Conservation (phyloP, 2,797 vertebrate genomes). For the Sebastes vulpes region DNA sequence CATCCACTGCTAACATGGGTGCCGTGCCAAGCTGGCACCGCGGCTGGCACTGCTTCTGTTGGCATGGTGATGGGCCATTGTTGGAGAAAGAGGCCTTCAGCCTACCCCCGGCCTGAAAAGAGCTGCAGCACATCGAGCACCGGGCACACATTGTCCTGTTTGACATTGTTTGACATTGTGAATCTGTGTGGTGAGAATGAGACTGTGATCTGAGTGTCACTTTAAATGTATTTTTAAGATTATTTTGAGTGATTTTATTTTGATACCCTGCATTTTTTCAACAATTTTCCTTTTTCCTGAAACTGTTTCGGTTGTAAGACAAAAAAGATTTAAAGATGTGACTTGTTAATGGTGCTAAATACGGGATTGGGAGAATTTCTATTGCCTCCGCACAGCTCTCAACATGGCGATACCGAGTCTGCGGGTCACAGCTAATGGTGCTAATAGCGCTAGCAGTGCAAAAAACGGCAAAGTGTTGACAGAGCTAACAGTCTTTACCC, state of each 20-base stretch:
- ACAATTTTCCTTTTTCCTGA: background rate
- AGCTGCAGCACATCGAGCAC: constrained; percentile 49
- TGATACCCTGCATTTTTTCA: background rate
- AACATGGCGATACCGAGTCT: too few species aligned
- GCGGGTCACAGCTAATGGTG: too few species aligned
- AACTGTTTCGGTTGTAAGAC: background rate
- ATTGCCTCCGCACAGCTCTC: too few species aligned
- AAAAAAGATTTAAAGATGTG: background rate
- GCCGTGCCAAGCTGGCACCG: constrained; percentile 75
- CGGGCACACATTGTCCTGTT: constrained; percentile 28
- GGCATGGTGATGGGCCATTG: constrained; percentile 77
- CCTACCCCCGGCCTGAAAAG: constrained; percentile 47
- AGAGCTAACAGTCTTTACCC: too few species aligned
- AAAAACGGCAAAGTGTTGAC: too few species aligned
- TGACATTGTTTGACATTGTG: constrained; percentile 73
- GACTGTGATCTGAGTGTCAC: constrained; percentile 1
- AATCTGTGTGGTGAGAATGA: constrained; percentile 10
- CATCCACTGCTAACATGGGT: constrained; percentile 65
- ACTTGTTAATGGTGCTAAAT: background rate
- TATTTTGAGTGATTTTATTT: background rate
- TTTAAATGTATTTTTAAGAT: background rate
- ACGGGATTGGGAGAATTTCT: too few species aligned
- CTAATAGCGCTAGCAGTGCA: too few species aligned
- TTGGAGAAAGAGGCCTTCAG: constrained; percentile 61
- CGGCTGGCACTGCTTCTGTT: constrained; percentile 65